phyloP scores from a whole-genome alignment of 2,797 vertebrate genomes.

The Remorina albescens region DNA sequence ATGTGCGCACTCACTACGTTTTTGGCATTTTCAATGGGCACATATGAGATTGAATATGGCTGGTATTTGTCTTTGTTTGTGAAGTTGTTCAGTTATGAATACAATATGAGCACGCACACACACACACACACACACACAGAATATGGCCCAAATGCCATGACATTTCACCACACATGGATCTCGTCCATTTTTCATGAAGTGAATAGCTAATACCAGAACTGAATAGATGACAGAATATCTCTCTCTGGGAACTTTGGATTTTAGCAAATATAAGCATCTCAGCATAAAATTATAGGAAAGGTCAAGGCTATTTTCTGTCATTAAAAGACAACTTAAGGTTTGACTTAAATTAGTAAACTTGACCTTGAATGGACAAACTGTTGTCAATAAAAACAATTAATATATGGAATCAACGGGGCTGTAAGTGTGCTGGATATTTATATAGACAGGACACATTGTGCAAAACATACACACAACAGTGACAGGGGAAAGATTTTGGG shows the following conservation, averaged over 20 bases:
- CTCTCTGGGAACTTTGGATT: constrained; percentile 34
- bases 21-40: neutral
- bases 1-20: neutral
- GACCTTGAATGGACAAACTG: constrained; percentile 8
- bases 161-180: constrained; percentile 78
- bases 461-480: constrained; percentile 9
- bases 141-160: constrained; percentile 79
- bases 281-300: constrained; percentile 15
- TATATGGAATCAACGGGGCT: neutral
- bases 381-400: neutral
- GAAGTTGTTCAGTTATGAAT: constrained; percentile 22
- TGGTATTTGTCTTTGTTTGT: constrained; percentile 8
- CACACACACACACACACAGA: constrained; percentile 28
- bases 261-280: constrained; percentile 45
- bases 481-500: constrained; percentile 25
- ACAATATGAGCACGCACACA: constrained; percentile 5
- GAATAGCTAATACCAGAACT: constrained; percentile 40
- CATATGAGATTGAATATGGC: constrained; percentile 7
- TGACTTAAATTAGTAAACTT: constrained; percentile 28
- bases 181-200: constrained; percentile 81
- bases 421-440: neutral
- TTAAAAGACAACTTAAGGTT: neutral
- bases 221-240: constrained; percentile 54
- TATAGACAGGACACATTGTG: constrained; percentile 9
- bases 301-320: constrained; percentile 14